These are phyloP conservation scores for Eucidaris tribuloides DNA, from an alignment of 35 echinoderm and acorn worm species.

Conservation along the genomic window DNA sequence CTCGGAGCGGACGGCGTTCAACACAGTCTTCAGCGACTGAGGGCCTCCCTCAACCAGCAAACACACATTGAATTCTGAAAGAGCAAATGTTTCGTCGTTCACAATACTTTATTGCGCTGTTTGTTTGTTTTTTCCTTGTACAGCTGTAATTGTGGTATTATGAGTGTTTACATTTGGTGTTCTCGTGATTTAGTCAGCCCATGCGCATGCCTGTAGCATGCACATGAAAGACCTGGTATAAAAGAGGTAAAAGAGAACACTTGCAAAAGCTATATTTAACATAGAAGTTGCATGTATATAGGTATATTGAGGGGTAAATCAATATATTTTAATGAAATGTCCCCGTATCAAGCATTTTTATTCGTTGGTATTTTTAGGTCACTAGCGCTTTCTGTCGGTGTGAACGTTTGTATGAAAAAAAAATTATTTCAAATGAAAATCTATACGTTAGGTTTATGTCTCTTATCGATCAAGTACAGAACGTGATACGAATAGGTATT, in stretches of 20 bases:
- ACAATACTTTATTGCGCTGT: neutral
- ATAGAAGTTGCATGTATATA: too few relatives aligned
- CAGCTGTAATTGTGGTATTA: neutral
- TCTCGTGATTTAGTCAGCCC: neutral
- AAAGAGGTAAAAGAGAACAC: neutral
- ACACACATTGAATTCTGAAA: neutral
- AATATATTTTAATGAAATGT: too few relatives aligned
- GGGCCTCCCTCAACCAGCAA: slow-evolving; percentile 18
- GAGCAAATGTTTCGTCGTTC: neutral
- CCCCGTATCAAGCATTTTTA: too few relatives aligned
- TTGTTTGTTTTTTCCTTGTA: neutral
- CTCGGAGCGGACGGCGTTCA: neutral
- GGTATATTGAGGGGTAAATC: too few relatives aligned
- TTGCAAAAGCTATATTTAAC: neutral
- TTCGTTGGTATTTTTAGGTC: too few relatives aligned
- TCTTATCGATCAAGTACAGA: too few relatives aligned
- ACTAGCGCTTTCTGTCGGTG: too few relatives aligned
- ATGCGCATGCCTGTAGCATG: neutral
- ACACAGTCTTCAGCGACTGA: neutral
- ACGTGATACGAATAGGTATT: too few relatives aligned
- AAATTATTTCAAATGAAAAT: too few relatives aligned
- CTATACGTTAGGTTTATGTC: too few relatives aligned
- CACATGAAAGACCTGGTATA: neutral
- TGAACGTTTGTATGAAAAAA: too few relatives aligned
- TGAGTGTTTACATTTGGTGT: neutral